Base-by-base conservation (phyloP, 1,140 invertebrate genomes). In the Drosophila saltans region DNA sequence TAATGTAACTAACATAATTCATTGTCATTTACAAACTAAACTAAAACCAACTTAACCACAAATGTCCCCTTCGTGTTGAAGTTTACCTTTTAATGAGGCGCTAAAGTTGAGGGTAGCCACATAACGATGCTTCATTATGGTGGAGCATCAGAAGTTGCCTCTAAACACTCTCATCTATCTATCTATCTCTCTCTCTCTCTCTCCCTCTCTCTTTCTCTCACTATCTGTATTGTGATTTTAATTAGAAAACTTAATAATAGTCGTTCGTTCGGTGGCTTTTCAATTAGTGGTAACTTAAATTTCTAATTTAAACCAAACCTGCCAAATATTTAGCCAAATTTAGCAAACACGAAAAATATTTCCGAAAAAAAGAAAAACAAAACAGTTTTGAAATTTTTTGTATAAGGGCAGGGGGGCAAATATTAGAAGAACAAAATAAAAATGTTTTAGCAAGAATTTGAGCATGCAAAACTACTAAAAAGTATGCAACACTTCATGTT, bases 141-240 rank as follows among this genome's bases (percentile, higher is more conserved):
- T 39, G 39, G 11, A 66, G 36, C 21, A 48, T 21, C 66, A 66
- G 33, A 36, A 36, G 33, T 36, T 36, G 33, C 33, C 33, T 6
- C 6, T 36, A 36, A 36, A 36, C 33, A 36, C 6, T 36, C 3
- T 36, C 33, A 36, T 36, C 33, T 36, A 36, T 36, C 33, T 36
- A 1, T 36, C 33, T 6, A 1, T 6, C 33, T 36, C 3, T 7
- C 33, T 36, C 33, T 36, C 33, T 36, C 33, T 36, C 33, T 36
- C 33, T 6, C 33, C 33, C 33, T 36, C 6, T 36, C 28, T 30
- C 28, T 30, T 4, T 30, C 28, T 30, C 6, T 6, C 6, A n/a
- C 36, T 30, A 55, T 57, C 74, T 77, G 71, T 78, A 78, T 78
- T 78, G 75, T 78, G 67, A 77, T 78, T 78, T 77, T 78, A 78